Percentiles rank a stretch among this genome's conserved stretches.
Conservation (phyloP, 2,888 invertebrate genomes). For the Amiota minor region DNA sequence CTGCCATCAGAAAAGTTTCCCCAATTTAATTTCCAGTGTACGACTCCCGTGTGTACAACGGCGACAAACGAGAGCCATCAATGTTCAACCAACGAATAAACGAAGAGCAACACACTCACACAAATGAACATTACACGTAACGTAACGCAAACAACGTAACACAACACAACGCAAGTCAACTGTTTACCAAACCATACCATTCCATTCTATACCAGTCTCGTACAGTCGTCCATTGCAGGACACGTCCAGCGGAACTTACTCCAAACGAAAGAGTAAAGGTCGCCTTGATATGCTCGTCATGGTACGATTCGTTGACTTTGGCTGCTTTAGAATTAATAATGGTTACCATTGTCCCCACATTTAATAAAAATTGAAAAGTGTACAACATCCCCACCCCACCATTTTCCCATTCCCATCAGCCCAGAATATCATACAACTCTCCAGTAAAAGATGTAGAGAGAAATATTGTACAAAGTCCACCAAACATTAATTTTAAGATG, state of each 20-base stretch:
- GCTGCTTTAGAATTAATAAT: constrained; percentile 14
- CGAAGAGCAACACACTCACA: constrained; percentile 44
- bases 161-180: constrained; percentile 26
- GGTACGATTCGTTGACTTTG: neutral
- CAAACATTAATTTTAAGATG: constrained; percentile 49
- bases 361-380: constrained; percentile 71
- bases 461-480: neutral
- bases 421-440: no score
- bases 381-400: constrained; percentile 37
- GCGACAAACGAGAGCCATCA: neutral
- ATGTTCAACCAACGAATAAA: constrained; percentile 60
- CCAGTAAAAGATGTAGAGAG: no score
- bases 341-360: constrained; percentile 48
- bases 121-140: constrained; percentile 27
- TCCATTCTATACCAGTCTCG: neutral
- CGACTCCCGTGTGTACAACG: constrained; percentile 62
- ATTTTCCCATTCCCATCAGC: neutral
- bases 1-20: constrained; percentile 69
- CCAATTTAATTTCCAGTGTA: constrained; percentile 70
- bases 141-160: constrained; percentile 20
- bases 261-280: constrained; percentile 20
- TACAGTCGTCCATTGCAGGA: neutral
- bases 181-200: no score
- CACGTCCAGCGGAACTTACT: constrained; percentile 33
- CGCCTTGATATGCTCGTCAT: neutral